Conservation (phyloP, 64 coral and sea anemone genomes). For the Cladopsammia gracilis region DNA sequence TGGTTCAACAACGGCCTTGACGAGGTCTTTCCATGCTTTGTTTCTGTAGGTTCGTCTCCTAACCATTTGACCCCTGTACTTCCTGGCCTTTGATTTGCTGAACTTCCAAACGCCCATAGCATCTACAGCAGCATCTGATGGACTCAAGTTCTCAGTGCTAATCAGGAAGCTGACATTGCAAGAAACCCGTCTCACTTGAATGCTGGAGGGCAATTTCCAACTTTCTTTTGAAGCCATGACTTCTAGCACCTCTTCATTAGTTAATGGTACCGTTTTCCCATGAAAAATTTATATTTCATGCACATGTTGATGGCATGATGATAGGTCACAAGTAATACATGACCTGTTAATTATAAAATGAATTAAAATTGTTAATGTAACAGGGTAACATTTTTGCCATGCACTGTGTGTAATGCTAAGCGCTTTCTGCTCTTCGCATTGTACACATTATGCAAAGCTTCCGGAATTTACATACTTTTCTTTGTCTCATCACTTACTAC, state of each 20-base stretch:
- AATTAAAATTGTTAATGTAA: neutral
- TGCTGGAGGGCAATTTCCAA: neutral
- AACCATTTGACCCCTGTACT: constrained; percentile 13
- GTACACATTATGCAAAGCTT: too few relatives aligned
- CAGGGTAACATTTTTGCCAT: too few relatives aligned
- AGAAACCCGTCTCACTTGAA: constrained; percentile 1
- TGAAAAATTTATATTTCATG: neutral
- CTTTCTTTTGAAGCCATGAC: neutral
- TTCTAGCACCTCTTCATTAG: neutral
- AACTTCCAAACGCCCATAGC: constrained; percentile 14
- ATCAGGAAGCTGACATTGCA: constrained; percentile 19
- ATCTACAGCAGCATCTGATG: constrained; percentile 15
- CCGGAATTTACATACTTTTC: neutral
- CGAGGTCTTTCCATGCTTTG: constrained; percentile 12
- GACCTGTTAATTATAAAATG: neutral
- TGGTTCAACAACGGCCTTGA: constrained; percentile 11
- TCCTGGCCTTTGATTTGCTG: neutral
- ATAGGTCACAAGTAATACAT: constrained; percentile 7
- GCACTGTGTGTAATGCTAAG: too few relatives aligned
- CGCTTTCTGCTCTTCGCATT: too few relatives aligned
- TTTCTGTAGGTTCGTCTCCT: constrained; percentile 15
- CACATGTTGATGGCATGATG: neutral
- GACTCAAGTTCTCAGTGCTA: neutral
- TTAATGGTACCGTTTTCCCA: neutral
- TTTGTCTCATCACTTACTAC: constrained; percentile 13